A percentile compares a stretch with the other conserved stretches of the same genome.
These are phyloP conservation scores for Trichechus manatus DNA, from an alignment of 2,113 vertebrate genomes.

Conservation along the genomic window DNA sequence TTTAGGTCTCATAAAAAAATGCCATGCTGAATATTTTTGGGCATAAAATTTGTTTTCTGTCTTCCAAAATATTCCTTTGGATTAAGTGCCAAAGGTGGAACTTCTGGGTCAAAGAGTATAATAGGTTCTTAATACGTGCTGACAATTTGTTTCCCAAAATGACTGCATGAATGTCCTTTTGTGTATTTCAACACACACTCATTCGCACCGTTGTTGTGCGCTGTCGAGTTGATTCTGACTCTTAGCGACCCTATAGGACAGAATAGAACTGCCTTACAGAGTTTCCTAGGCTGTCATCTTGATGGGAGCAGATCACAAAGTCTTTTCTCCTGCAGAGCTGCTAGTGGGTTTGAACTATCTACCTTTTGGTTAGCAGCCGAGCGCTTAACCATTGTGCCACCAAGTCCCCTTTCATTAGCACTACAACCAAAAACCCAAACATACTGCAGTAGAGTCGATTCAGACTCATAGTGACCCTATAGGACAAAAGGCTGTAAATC, in stretches of 20 bases:
- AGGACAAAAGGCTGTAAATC: too few relatives aligned
- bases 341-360: too few relatives aligned
- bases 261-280: background rate
- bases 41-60: background rate
- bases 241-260: background rate
- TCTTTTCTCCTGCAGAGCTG: background rate
- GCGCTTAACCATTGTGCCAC: too few relatives aligned
- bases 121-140: background rate
- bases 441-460: too few relatives aligned
- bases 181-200: background rate
- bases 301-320: background rate
- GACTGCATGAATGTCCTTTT: background rate
- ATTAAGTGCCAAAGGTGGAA: background rate
- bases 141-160: background rate
- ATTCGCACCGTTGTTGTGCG: background rate
- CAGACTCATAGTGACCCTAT: too few relatives aligned
- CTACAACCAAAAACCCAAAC: too few relatives aligned
- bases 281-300: background rate
- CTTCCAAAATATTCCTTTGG: conserved; percentile 3
- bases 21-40: background rate
- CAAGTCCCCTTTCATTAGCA: too few relatives aligned
- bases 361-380: too few relatives aligned
- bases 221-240: background rate
- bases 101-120: background rate
- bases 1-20: background rate